Conservation (phyloP, 2,113 vertebrate species). For the Tachuris rubrigastra region DNA sequence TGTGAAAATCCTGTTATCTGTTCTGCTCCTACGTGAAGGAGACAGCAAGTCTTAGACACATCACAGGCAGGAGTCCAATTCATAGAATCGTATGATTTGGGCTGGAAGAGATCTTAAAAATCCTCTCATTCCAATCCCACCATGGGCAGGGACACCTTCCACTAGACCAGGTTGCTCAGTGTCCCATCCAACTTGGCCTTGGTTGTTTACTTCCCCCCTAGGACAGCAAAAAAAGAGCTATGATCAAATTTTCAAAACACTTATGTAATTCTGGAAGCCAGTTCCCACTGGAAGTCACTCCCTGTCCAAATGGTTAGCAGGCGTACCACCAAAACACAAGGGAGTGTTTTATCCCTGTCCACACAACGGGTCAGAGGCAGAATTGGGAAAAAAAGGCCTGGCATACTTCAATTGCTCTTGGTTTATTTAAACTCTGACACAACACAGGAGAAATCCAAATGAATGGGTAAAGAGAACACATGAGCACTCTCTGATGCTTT, state of each 20-base stretch:
- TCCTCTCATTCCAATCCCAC: neutral
- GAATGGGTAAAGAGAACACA: fast-evolving
- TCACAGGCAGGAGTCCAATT: neutral
- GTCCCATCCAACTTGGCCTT: neutral
- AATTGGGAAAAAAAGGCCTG: neutral
- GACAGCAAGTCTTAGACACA: neutral
- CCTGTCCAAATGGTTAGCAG: neutral
- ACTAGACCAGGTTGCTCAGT: neutral
- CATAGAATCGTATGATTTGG: neutral
- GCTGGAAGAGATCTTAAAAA: neutral
- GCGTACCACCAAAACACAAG: neutral
- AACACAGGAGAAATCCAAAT: neutral
- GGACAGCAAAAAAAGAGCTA: neutral
- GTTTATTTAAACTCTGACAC: neutral
- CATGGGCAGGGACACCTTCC: neutral
- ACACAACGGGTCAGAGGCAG: neutral
- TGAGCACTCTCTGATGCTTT: neutral
- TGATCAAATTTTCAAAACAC: neutral
- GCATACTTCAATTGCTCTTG: neutral
- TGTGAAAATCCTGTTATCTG: neutral
- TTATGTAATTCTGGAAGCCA: neutral
- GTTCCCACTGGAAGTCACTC: neutral
- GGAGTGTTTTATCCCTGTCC: neutral
- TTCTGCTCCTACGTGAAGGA: neutral
- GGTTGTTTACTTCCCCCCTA: neutral